These are phyloP conservation scores for Dicrostonyx torquatus DNA, from an alignment of 2,797 vertebrate species.

Conservation along the genomic window DNA sequence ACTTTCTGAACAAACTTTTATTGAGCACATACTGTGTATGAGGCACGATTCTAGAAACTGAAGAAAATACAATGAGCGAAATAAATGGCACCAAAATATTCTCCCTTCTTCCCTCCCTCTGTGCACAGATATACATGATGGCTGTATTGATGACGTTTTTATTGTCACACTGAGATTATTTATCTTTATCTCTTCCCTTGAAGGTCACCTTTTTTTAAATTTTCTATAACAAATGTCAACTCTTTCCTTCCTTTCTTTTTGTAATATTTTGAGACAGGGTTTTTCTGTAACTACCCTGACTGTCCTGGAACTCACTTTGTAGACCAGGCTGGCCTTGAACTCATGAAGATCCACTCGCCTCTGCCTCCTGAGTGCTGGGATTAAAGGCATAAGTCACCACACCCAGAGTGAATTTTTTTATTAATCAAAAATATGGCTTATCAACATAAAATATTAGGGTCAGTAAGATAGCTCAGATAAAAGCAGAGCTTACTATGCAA, in stretches of 20 bases:
- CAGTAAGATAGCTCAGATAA: background rate
- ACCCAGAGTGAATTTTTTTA: background rate
- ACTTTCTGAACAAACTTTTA: background rate
- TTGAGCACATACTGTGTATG: background rate
- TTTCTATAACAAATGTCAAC: background rate
- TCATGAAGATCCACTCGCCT: background rate
- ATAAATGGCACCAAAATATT: background rate
- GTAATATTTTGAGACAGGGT: background rate
- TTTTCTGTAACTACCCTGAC: background rate
- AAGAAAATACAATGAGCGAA: background rate
- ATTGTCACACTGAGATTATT: background rate
- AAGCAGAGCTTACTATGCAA: background rate
- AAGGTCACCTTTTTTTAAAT: background rate
- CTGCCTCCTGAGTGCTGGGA: background rate
- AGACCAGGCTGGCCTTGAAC: background rate
- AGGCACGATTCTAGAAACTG: background rate
- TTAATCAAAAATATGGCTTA: slow-evolving; percentile 40
- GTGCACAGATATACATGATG: background rate
- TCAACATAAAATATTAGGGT: slow-evolving; percentile 4
- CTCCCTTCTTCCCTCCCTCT: background rate
- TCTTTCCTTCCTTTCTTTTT: background rate
- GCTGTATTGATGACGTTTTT: background rate
- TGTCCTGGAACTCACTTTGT: background rate
- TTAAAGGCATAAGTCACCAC: background rate
- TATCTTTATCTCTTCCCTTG: background rate